phyloP scores from a whole-genome alignment of 2,888 invertebrate species.

The Parthenolecanium corni region DNA sequence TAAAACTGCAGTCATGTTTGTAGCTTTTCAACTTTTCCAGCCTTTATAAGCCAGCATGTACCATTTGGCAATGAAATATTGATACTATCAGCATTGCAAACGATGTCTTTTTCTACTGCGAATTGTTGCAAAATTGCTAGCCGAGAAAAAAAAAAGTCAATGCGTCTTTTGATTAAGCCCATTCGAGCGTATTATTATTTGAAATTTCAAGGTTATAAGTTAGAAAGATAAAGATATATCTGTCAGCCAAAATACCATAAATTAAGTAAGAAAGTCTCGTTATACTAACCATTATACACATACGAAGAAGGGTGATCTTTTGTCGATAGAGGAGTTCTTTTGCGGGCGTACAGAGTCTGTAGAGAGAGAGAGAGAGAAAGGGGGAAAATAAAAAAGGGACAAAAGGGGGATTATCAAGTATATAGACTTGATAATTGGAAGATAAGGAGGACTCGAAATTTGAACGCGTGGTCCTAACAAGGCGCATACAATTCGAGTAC shows the following conservation, averaged over 20 bases:
- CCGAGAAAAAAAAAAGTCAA: too few species aligned
- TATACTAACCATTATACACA: neutral
- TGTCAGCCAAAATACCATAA: slow-evolving; percentile 22
- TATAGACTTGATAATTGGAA: slow-evolving; percentile 24
- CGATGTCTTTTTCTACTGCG: too few species aligned
- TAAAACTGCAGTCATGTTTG: too few species aligned
- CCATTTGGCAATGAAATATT: too few species aligned
- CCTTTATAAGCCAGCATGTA: too few species aligned
- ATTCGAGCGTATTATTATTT: neutral
- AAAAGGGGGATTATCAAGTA: slow-evolving; percentile 12
- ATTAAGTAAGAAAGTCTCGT: slow-evolving; percentile 23
- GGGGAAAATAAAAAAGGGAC: slow-evolving; percentile 1
- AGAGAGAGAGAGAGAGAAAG: neutral
- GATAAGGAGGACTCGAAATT: slow-evolving; percentile 22
- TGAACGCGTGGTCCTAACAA: slow-evolving; percentile 17
- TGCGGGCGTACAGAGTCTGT: neutral
- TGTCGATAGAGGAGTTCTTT: slow-evolving; percentile 19
- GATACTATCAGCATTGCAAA: too few species aligned
- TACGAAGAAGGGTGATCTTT: slow-evolving; percentile 24
- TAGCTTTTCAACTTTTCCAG: too few species aligned
- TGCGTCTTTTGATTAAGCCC: too few species aligned
- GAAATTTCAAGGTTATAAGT: neutral
- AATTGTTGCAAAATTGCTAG: too few species aligned
- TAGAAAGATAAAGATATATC: slow-evolving; percentile 17
- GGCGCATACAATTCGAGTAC: slow-evolving; percentile 23